Percentiles rank a stretch among this genome's conserved stretches.
phyloP scores from a whole-genome alignment of 1,140 invertebrate species.

The Procambarus clarkii region DNA sequence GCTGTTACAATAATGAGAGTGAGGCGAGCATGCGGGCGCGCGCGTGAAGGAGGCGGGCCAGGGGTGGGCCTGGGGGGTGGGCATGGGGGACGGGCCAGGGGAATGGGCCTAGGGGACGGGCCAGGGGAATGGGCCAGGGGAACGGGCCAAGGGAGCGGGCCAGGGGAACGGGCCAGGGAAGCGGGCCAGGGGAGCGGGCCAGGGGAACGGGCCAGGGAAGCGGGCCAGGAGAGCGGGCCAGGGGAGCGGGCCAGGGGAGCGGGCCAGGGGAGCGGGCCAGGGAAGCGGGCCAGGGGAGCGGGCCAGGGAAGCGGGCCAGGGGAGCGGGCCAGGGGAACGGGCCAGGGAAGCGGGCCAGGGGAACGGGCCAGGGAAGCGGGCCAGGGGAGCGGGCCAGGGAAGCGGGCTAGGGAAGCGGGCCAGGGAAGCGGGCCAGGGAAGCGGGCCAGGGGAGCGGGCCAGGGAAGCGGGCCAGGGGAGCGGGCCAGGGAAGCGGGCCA shows the following conservation, averaged over 20 bases:
- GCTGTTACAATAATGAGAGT: no score
- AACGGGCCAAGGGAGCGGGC: no score
- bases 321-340: neutral
- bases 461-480: neutral
- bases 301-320: neutral
- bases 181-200: neutral
- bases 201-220: no score
- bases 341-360: neutral
- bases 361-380: neutral
- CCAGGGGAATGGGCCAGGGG: no score
- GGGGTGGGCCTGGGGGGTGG: neutral
- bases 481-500: neutral
- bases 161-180: no score
- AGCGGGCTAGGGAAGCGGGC: neutral
- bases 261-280: neutral
- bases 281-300: neutral
- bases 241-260: neutral
- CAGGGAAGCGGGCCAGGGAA: no score
- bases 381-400: neutral
- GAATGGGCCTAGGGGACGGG: no score
- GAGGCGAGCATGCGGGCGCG: no score
- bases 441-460: neutral
- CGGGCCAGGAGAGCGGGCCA: neutral
- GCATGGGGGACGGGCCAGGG: neutral
- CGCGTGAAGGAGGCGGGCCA: neutral